A percentile compares a stretch with the other conserved stretches of the same genome.
Conservation (phyloP, 2,888 invertebrate species). For the Dusona sp. region DNA sequence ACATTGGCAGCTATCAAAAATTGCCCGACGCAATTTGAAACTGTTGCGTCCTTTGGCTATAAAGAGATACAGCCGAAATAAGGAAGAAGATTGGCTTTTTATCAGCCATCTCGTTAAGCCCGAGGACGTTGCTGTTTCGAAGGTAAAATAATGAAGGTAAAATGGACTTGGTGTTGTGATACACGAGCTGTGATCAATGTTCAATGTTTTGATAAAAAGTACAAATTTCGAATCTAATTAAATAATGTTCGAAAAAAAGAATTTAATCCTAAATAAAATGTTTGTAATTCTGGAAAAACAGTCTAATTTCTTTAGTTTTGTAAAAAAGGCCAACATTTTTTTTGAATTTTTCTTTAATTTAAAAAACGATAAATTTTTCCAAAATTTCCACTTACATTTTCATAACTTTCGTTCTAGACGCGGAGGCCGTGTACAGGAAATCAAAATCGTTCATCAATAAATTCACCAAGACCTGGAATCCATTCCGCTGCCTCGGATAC, state of each 20-base stretch:
- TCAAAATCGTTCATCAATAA: conserved; percentile 70
- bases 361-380: background rate
- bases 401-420: conserved; percentile 71
- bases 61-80: conserved; percentile 9
- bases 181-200: conserved; percentile 22
- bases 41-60: conserved; percentile 62
- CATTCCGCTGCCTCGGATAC: conserved; percentile 63
- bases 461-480: conserved; percentile 65
- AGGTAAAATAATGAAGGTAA: conserved; percentile 83
- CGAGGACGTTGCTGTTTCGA: conserved; percentile 75
- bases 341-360: too few relatives aligned
- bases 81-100: conserved; percentile 21
- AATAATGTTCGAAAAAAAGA: background rate
- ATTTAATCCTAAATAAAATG: background rate
- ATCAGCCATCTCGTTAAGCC: conserved; percentile 28
- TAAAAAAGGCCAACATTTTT: background rate
- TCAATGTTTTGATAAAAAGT: conserved; percentile 12
- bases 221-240: background rate
- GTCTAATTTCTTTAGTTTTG: background rate
- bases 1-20: conserved; percentile 70
- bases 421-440: conserved; percentile 75
- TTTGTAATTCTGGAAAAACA: background rate
- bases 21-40: conserved; percentile 73
- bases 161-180: conserved; percentile 64
- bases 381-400: too few relatives aligned